Evolutionary conservation across 2,888 invertebrate genomes (phyloP).

Genomic region (Phragmatobia fuliginosa): DNA sequence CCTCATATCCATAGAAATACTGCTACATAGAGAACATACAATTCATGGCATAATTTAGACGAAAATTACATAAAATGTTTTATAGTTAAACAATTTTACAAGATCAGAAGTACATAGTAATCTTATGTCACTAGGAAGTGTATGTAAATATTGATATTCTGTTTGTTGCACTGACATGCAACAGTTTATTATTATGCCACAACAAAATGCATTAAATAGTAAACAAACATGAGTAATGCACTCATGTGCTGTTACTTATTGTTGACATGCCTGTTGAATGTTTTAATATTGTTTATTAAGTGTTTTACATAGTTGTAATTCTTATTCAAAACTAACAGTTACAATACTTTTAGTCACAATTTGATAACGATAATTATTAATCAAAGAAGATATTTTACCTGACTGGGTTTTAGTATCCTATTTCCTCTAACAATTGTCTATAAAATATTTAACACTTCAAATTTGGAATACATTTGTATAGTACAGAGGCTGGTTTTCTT

Average conservation of each 20-base stretch:
- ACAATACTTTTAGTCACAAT: neutral
- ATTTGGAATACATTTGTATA: conserved; percentile 5
- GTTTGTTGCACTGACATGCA: conserved; percentile 60
- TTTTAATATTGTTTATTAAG: conserved; percentile 28
- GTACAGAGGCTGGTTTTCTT: conserved; percentile 20
- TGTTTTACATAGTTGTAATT: conserved; percentile 7
- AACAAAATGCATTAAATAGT: conserved; percentile 77
- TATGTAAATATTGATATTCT: conserved; percentile 72
- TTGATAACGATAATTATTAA: neutral
- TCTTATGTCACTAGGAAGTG: conserved; percentile 62
- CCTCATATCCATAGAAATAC: neutral
- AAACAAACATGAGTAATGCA: conserved; percentile 77
- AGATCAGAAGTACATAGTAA: conserved; percentile 33
- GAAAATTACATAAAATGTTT: conserved; percentile 42
- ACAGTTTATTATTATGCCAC: conserved; percentile 74
- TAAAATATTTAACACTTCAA: neutral
- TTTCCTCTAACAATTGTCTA: conserved; percentile 1
- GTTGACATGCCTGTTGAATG: conserved; percentile 52
- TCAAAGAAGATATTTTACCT: neutral
- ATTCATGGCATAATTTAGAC: conserved; percentile 10
- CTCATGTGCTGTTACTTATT: conserved; percentile 47
- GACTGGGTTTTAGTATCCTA: neutral
- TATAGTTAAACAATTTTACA: conserved; percentile 37
- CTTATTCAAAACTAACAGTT: neutral
- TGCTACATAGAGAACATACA: neutral